Conservation (phyloP, 2,113 vertebrate genomes). For the Apodemus sylvaticus region DNA sequence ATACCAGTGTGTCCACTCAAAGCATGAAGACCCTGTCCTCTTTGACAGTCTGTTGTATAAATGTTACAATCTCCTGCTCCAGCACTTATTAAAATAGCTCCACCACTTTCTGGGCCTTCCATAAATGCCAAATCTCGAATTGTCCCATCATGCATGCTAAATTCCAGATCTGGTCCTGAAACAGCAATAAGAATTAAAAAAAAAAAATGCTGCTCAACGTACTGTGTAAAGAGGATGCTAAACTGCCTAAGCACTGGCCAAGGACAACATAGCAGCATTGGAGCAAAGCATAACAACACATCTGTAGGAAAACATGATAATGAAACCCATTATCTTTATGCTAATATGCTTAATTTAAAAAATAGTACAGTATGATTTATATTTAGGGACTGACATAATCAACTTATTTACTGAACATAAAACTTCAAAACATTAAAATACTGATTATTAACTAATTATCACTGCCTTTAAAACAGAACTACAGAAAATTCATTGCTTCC, state of each 20-base stretch:
- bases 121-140: conserved; percentile 99
- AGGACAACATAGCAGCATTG: neutral
- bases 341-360: neutral
- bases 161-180: conserved; percentile 95
- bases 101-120: conserved; percentile 98
- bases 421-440: conserved; percentile 43
- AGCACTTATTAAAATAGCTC: conserved; percentile 97
- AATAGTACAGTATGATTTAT: neutral
- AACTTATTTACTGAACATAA: conserved; percentile 32
- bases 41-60: conserved; percentile 97
- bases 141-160: conserved; percentile 99
- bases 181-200: conserved; percentile 74
- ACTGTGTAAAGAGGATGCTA: conserved; percentile 40
- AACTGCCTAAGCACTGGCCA: conserved; percentile 38
- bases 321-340: neutral
- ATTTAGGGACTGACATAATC: neutral
- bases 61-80: conserved; percentile 97
- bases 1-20: conserved; percentile 94
- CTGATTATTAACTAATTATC: neutral
- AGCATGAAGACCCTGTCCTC: conserved; percentile 96
- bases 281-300: neutral
- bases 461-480: conserved; percentile 36
- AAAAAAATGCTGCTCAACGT: conserved; percentile 71
- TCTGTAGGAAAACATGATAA: neutral
- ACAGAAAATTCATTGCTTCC: neutral